Conservation (phyloP, 2,797 vertebrate species). For the Ibycter americanus region DNA sequence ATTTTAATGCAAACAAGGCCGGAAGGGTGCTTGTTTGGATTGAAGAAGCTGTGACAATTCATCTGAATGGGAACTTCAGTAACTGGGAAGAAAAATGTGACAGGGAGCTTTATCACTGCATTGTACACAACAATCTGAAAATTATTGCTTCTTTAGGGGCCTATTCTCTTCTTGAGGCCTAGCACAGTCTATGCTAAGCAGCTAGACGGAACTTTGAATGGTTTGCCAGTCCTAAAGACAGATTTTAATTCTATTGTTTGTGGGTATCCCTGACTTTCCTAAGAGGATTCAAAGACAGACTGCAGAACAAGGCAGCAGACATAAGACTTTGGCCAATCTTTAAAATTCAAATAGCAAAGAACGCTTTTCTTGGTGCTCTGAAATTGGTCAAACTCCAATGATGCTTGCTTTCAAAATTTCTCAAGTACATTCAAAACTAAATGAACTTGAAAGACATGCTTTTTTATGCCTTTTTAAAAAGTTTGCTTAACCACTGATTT, state of each 20-base stretch:
- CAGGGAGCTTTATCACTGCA: slow-evolving; percentile 89
- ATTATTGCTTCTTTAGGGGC: slow-evolving; percentile 83
- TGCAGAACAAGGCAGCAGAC: slow-evolving; percentile 59
- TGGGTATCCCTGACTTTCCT: slow-evolving; percentile 74
- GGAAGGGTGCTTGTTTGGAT: slow-evolving; percentile 83
- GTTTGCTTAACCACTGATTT: slow-evolving; percentile 5
- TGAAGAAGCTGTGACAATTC: slow-evolving; percentile 81
- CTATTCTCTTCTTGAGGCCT: slow-evolving; percentile 75
- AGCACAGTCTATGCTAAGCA: slow-evolving; percentile 81
- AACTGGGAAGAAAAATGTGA: slow-evolving; percentile 93
- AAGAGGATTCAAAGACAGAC: slow-evolving; percentile 74
- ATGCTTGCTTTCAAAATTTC: slow-evolving; percentile 41
- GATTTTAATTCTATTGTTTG: slow-evolving; percentile 81
- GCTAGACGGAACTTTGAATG: slow-evolving; percentile 75
- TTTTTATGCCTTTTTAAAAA: not conserved
- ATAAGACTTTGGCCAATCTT: slow-evolving; percentile 24
- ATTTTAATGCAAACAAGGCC: slow-evolving; percentile 95
- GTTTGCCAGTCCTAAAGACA: slow-evolving; percentile 76
- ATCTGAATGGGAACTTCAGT: slow-evolving; percentile 89
- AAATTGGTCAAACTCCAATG: not conserved
- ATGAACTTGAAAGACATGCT: not conserved
- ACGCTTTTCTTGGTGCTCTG: not conserved
- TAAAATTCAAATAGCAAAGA: slow-evolving; percentile 51
- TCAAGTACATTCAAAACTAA: slow-evolving; percentile 1
- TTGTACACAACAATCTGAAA: slow-evolving; percentile 81